Base-by-base conservation (phyloP, 2,888 invertebrate genomes). In the Lasioglossum figueresi region DNA sequence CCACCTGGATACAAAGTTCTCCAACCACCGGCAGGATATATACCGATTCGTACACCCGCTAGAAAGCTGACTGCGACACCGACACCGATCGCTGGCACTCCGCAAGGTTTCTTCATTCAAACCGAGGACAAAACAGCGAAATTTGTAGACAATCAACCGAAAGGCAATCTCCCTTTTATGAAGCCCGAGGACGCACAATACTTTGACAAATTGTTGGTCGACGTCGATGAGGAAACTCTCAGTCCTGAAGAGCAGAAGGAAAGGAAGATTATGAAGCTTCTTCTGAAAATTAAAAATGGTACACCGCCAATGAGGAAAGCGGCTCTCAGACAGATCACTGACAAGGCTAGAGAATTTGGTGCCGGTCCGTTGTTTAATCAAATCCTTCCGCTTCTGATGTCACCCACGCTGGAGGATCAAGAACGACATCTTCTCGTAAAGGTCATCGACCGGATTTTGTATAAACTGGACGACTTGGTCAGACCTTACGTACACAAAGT, bases 251-350 rank as follows among this genome's bases (percentile, higher is more conserved):
- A 99, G 95, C 98, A 98, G 90, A 99, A 99, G 94, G 99, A 99
- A 95, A 96, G 99, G 71, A 99, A 99, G 95, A 99, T 99, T 76
- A 99, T 99, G 99, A 99, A 99, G 94, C 96, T 99, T 16, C 95
- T 99, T 91, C 95, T 99, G 81, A 99, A 99, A 95, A 99, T 99
- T 85, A 99, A 99, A 96, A 99, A 99, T 93, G 99, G 99, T 37
- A 99, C 99, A 0, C 99, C 99, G 23, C 99, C 99, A 0, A 99
- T 99, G 99, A 97, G 99, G 89, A 99, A 99, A 95, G 98, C 99
- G 0, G 99, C 99, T 0, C 95, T 99, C 48, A 96, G 99, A 83
- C 99, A 99, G 95, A 99, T 99, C 89, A 99, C 99, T 0, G 99
- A 99, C 95, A 99, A 99, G 93, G 99, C 99, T 0, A 96, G 99